Evolutionary conservation across 2,113 vertebrate species (phyloP), one percentile per base, ranked within the genome.

Genomic region (Carassius gibelio): DNA sequence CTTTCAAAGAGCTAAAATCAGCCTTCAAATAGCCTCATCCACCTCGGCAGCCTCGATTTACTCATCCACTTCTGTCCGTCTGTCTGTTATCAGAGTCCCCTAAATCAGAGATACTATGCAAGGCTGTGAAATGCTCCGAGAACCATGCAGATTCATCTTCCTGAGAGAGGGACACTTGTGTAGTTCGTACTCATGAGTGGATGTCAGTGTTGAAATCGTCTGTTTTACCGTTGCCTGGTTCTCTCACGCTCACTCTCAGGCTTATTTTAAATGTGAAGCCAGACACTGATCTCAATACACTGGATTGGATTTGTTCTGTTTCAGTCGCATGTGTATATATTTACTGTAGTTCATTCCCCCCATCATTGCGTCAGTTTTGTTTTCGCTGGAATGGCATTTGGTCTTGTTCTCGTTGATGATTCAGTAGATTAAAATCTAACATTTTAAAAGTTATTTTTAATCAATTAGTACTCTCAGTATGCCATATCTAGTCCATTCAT

Each of bases 1-100:
- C 97, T 0, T 99, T 99, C 91, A 97, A 96, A 89, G 96, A 98
- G 78, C 94, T 98, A 62, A 96, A 97, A 91, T 97, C 97, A 3
- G 92, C 95, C 17, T 99, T 99, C 90, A 96, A 95, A 74, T 97
- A 96, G 95, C 62, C 21, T n/a, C 17, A 57, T 23, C n/a, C n/a
- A n/a, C 83, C 80, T 50, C 64, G 4, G 50, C 75, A 75, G 42
- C 45, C 38, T 59, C 30, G 14, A n/a, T 23, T 50, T 48, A 38
- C 1, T 38, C 74, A 23, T 55, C 76, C 76, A 52, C 5, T 2
- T 75, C 8, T 57, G 59, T 79, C 79, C 38, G 66, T 80, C 59
- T 57, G 23, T 57, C 55, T 48, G 11, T 42, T 26, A 34, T 69
- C 68, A 19, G 57, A 74, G 84, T 38, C 23, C 76, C 14, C 82